Percentiles rank a stretch among this genome's conserved stretches.
phyloP scores from a whole-genome alignment of 2,888 invertebrate genomes.

The Drosophila prostipennis region DNA sequence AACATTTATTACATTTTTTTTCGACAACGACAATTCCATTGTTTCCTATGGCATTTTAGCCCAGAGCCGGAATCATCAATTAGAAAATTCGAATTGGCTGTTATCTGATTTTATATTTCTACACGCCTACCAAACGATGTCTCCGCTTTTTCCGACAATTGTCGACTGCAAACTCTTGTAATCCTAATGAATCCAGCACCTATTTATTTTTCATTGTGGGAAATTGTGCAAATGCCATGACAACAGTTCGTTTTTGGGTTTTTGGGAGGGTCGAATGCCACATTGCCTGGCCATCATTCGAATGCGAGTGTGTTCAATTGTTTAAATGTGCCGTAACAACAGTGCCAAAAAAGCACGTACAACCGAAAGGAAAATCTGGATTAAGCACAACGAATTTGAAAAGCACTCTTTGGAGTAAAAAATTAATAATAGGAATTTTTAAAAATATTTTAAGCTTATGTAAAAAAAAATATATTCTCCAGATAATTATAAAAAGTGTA shows the following conservation, averaged over 20 bases:
- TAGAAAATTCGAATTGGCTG: slow-evolving; percentile 4
- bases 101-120: slow-evolving; percentile 6
- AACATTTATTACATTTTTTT: slow-evolving; percentile 1
- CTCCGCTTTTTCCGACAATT: slow-evolving; percentile 33
- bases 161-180: slow-evolving; percentile 57
- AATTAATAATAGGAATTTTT: neutral
- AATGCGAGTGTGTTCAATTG: slow-evolving; percentile 70
- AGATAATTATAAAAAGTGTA: too few species aligned
- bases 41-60: slow-evolving; percentile 1
- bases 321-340: slow-evolving; percentile 75
- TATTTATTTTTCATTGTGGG: slow-evolving; percentile 80
- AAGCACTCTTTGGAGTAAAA: neutral
- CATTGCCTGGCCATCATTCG: slow-evolving; percentile 14
- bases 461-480: too few species aligned
- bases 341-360: slow-evolving; percentile 32
- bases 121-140: slow-evolving; percentile 29
- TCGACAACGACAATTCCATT: neutral
- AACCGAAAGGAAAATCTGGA: slow-evolving; percentile 27
- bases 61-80: slow-evolving; percentile 5
- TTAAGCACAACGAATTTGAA: neutral
- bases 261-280: slow-evolving; percentile 35
- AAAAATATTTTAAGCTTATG: neutral
- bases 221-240: slow-evolving; percentile 79
- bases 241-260: slow-evolving; percentile 62
- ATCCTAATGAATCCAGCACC: slow-evolving; percentile 79